Evolutionary conservation across 1,140 invertebrate genomes (phyloP).

Genomic region (Cydia splendana): DNA sequence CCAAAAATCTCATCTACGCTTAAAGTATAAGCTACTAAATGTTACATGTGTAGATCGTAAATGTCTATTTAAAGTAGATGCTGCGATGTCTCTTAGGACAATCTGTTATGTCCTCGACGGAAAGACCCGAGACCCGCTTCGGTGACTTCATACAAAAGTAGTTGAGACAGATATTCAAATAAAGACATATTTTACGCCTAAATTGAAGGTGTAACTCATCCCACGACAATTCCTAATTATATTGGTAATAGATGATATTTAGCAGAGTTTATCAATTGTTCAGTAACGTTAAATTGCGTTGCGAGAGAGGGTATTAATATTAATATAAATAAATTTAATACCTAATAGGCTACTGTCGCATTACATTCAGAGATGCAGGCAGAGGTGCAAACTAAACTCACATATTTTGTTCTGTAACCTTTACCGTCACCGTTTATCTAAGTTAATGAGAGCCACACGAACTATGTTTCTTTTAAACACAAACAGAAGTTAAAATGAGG

Average conservation of each 20-base stretch:
- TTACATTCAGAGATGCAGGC: too few relatives aligned
- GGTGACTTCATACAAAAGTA: slow-evolving; percentile 10
- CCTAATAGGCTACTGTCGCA: too few relatives aligned
- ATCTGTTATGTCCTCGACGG: not conserved
- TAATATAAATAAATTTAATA: not conserved
- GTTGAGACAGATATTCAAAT: not conserved
- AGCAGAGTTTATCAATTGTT: slow-evolving; percentile 27
- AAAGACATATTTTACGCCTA: not conserved
- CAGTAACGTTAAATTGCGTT: slow-evolving; percentile 1
- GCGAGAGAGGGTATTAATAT: slow-evolving; percentile 18
- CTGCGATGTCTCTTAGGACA: slow-evolving; percentile 4
- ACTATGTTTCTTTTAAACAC: too few relatives aligned
- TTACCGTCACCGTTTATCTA: too few relatives aligned
- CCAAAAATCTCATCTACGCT: slow-evolving; percentile 10
- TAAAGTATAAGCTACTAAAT: slow-evolving; percentile 18
- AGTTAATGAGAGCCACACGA: too few relatives aligned
- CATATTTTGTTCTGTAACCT: too few relatives aligned
- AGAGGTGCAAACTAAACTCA: too few relatives aligned
- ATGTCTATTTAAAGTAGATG: slow-evolving; percentile 25
- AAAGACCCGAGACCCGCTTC: slow-evolving; percentile 8
- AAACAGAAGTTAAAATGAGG: too few relatives aligned
- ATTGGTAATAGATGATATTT: slow-evolving; percentile 18
- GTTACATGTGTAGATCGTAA: slow-evolving; percentile 25
- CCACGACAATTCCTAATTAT: slow-evolving; percentile 15
- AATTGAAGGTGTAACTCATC: not conserved